Percentiles rank a stretch among this genome's conserved stretches.
Evolutionary conservation across 2,888 invertebrate genomes (phyloP).

Genomic region (Leucozona laternaria): DNA sequence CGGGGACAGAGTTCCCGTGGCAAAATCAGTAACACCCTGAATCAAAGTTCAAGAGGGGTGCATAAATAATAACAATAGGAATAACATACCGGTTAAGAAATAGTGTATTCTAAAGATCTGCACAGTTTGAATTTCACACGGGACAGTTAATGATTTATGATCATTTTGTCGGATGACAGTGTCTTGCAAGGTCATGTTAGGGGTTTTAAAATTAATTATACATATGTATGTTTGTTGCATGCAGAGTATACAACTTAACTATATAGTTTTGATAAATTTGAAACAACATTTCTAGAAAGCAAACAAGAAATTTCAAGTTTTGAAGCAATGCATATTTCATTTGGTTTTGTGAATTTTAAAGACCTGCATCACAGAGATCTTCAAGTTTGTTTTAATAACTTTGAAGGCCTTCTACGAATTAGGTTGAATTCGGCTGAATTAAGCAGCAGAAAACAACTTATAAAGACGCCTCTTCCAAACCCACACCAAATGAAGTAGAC

Average conservation of each 20-base stretch:
- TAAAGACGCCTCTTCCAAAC: no score
- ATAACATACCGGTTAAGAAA: not conserved
- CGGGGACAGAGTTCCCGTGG: not conserved
- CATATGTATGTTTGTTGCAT: not conserved
- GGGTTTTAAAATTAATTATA: not conserved
- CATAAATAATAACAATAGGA: not conserved
- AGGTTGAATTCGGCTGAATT: no score
- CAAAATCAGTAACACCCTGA: not conserved
- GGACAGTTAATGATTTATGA: not conserved
- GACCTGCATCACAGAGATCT: no score
- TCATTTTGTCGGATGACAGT: not conserved
- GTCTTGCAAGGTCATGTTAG: not conserved
- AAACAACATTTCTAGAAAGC: not conserved
- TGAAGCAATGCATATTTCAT: no score
- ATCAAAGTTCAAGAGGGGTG: constrained; percentile 3
- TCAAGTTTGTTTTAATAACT: no score
- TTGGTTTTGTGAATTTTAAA: no score
- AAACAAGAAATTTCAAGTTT: no score
- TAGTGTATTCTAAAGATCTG: not conserved
- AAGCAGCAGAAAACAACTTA: no score
- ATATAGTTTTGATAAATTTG: not conserved
- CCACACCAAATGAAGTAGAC: no score
- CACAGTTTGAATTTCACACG: not conserved
- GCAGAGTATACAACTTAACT: not conserved
- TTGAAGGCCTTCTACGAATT: no score